Evolutionary conservation across 2,888 invertebrate genomes (phyloP).

Genomic region (Lingula anatina): DNA sequence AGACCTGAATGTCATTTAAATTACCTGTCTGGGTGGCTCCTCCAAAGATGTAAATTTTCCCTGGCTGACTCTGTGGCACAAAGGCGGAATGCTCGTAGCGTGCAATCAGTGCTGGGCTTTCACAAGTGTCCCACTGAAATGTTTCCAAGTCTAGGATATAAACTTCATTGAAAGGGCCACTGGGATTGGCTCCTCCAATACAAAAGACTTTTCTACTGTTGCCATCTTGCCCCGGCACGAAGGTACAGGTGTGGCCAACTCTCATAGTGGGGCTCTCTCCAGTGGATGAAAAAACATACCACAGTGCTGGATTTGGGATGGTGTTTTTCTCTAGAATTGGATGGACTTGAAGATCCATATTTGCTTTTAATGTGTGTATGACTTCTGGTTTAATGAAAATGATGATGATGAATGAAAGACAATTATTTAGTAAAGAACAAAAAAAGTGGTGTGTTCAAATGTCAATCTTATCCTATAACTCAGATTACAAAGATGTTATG

Average conservation of each 20-base stretch:
- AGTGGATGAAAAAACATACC: slow-evolving; percentile 46
- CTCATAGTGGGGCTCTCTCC: slow-evolving; percentile 46
- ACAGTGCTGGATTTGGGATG: slow-evolving; percentile 35
- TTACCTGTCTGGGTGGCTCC: slow-evolving; percentile 47
- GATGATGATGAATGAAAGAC: too few relatives aligned
- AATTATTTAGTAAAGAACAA: too few relatives aligned
- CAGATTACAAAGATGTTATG: too few relatives aligned
- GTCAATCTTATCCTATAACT: too few relatives aligned
- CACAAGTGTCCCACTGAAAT: slow-evolving; percentile 42
- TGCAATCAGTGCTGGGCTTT: slow-evolving; percentile 35
- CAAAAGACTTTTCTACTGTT: slow-evolving; percentile 41
- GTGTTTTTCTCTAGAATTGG: slow-evolving; percentile 39
- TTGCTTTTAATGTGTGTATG: background rate
- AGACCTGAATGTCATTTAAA: slow-evolving; percentile 43
- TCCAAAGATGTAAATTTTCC: slow-evolving; percentile 45
- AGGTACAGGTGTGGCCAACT: slow-evolving; percentile 46
- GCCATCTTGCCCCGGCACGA: slow-evolving; percentile 20
- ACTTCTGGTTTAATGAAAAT: too few relatives aligned
- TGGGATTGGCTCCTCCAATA: slow-evolving; percentile 52
- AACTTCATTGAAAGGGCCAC: slow-evolving; percentile 44
- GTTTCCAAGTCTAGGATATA: slow-evolving; percentile 42
- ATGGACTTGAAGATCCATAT: slow-evolving; percentile 48
- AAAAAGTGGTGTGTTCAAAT: too few relatives aligned
- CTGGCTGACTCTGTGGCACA: slow-evolving; percentile 21
- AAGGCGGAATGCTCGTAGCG: slow-evolving; percentile 50